Conservation (phyloP, 2,888 invertebrate species). For the Acleris laterana region DNA sequence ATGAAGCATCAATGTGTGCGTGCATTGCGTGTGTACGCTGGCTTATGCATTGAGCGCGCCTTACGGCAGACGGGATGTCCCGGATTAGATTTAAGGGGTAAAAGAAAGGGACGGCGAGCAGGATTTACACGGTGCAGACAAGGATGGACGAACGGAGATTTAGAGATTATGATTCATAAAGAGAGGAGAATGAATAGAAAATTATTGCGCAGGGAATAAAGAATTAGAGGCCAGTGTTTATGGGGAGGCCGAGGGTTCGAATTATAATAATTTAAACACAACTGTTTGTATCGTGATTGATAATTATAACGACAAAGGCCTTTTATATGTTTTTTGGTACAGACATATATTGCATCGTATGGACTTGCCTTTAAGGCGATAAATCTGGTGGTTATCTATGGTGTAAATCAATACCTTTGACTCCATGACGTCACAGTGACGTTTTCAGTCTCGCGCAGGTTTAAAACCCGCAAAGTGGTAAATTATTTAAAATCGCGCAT, state of each 20-base stretch:
- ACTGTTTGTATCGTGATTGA: no score
- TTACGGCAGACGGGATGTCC: slow-evolving; percentile 76
- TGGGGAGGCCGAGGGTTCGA: slow-evolving; percentile 42
- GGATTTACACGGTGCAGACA: slow-evolving; percentile 56
- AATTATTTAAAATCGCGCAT: no score
- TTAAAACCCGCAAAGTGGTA: no score
- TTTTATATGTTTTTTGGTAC: no score
- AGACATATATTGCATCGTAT: no score
- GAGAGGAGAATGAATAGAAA: slow-evolving; percentile 81
- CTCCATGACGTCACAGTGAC: no score
- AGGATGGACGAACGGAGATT: slow-evolving; percentile 72
- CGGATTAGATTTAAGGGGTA: slow-evolving; percentile 84
- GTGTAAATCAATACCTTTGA: no score
- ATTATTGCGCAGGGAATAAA: slow-evolving; percentile 79
- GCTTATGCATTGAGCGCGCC: slow-evolving; percentile 61
- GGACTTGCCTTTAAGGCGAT: no score
- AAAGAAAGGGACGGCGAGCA: slow-evolving; percentile 63
- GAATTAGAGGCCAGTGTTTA: slow-evolving; percentile 56
- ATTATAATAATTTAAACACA: no score
- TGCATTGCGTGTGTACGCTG: slow-evolving; percentile 41
- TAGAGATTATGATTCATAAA: slow-evolving; percentile 84
- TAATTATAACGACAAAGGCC: no score
- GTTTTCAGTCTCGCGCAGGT: no score
- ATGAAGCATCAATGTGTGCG: slow-evolving; percentile 37
- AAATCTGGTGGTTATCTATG: no score